Percentiles rank a stretch among this genome's conserved stretches.
phyloP scores from a whole-genome alignment of 1,140 invertebrate genomes.

The Sminthurides bifidus region DNA sequence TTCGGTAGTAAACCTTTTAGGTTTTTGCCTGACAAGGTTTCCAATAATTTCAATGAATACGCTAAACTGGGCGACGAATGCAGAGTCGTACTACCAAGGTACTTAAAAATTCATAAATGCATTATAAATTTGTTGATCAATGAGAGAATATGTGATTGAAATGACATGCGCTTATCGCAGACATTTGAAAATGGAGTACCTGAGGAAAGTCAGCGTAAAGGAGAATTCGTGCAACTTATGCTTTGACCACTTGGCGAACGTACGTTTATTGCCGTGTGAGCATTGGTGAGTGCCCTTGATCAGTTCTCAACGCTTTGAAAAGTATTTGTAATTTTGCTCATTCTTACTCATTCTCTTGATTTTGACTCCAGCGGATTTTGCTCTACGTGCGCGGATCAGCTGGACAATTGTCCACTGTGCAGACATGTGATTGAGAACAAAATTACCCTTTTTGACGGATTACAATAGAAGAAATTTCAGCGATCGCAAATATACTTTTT shows the following conservation, averaged over 20 bases:
- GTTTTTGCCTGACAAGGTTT: conserved; percentile 58
- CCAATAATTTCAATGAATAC: conserved; percentile 64
- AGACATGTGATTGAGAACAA: conserved; percentile 47
- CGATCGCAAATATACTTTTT: no score
- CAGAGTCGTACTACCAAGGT: conserved; percentile 52
- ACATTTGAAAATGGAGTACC: conserved; percentile 59
- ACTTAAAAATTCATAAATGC: conserved; percentile 16
- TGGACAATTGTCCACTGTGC: conserved; percentile 80
- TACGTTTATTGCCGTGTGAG: conserved; percentile 62
- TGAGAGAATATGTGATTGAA: background rate
- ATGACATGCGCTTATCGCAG: conserved; percentile 42
- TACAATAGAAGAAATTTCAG: background rate
- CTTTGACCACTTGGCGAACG: conserved; percentile 63
- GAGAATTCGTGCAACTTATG: conserved; percentile 5
- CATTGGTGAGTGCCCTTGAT: conserved; percentile 50
- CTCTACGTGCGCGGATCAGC: conserved; percentile 57
- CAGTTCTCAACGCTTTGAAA: background rate
- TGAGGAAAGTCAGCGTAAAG: conserved; percentile 50
- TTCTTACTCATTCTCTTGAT: conserved; percentile 4
- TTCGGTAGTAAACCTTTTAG: conserved; percentile 72
- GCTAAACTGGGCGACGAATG: conserved; percentile 56
- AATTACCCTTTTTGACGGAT: conserved; percentile 25
- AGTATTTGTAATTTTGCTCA: background rate
- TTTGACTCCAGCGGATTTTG: conserved; percentile 67
- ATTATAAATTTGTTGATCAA: background rate